A percentile compares a stretch with the other conserved stretches of the same genome.
Conservation (phyloP, 2,888 invertebrate genomes). For the Macrosoma leucophasiata region DNA sequence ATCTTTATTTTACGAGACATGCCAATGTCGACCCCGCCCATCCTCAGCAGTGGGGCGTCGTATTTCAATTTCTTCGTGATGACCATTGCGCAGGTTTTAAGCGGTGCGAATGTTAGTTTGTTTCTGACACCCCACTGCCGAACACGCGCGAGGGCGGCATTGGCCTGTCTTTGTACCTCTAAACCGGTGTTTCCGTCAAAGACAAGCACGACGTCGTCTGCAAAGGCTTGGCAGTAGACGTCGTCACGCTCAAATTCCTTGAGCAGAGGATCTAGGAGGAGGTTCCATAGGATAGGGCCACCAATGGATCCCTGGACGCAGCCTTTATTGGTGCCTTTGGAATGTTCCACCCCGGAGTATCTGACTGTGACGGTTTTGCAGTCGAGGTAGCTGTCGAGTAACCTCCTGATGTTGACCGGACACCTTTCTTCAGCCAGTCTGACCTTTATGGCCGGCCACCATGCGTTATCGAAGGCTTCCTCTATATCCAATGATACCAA, state of each 20-base stretch:
- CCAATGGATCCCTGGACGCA: slow-evolving; percentile 13
- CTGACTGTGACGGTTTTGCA: slow-evolving; percentile 3
- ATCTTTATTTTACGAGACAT: slow-evolving; percentile 9
- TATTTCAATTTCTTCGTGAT: background rate
- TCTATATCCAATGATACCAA: slow-evolving; percentile 15
- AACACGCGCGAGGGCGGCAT: background rate
- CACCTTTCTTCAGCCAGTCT: slow-evolving; percentile 13
- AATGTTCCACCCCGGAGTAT: slow-evolving; percentile 3
- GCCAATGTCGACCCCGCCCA: background rate
- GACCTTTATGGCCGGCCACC: slow-evolving; percentile 13
- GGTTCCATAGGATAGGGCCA: slow-evolving; percentile 9
- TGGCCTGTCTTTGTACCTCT: background rate
- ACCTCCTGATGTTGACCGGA: slow-evolving; percentile 7
- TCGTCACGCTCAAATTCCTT: background rate
- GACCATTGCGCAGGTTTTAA: background rate
- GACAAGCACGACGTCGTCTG: no score
- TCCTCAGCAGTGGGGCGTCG: background rate
- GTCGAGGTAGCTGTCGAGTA: slow-evolving; percentile 6
- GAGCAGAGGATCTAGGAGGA: slow-evolving; percentile 10
- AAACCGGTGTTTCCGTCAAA: background rate
- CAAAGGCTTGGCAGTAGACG: no score
- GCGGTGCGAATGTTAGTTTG: no score
- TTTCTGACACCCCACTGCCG: background rate
- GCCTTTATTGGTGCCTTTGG: slow-evolving; percentile 5
- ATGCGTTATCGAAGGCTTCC: slow-evolving; percentile 16